phyloP scores from a whole-genome alignment of 2,797 vertebrate genomes.

The Sorex maritimensis region DNA sequence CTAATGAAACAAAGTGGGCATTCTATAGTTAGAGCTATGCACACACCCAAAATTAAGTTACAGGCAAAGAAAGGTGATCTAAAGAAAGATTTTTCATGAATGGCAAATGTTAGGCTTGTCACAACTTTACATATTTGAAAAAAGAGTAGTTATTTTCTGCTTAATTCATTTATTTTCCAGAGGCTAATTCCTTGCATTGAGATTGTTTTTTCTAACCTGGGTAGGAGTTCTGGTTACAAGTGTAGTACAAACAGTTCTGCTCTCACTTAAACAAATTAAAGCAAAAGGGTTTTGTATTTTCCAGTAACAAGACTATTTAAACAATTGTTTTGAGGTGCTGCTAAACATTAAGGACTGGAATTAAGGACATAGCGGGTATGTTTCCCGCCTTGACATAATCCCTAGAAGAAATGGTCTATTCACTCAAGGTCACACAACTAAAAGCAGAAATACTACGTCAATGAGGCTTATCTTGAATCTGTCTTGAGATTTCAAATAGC shows the following conservation, averaged over 20 bases:
- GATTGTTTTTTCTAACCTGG: constrained; percentile 65
- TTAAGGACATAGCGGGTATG: background rate
- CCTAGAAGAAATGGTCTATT: constrained; percentile 62
- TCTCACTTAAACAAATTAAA: constrained; percentile 42
- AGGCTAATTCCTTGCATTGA: constrained; percentile 40
- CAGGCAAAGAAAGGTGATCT: background rate
- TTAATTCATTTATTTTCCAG: constrained; percentile 52
- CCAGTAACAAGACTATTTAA: constrained; percentile 38
- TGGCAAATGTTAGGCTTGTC: background rate
- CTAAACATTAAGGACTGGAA: constrained; percentile 9
- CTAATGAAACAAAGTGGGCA: constrained; percentile 61
- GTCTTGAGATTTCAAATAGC: constrained; percentile 48
- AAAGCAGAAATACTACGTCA: constrained; percentile 28
- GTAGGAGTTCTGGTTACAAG: constrained; percentile 47
- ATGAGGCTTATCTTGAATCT: constrained; percentile 43
- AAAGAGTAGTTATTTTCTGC: constrained; percentile 55
- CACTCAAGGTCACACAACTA: constrained; percentile 46
- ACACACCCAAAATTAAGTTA: constrained; percentile 28
- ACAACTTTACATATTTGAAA: constrained; percentile 32
- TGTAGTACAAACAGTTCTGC: constrained; percentile 1
- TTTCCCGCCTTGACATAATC: background rate
- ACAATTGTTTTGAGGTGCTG: constrained; percentile 32
- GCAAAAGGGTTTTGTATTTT: constrained; percentile 46
- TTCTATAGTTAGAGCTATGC: background rate
- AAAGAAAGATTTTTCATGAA: constrained; percentile 54